These are phyloP conservation scores for Leptatherina wallacei DNA, from an alignment of 2,797 vertebrate genomes.

Conservation along the genomic window DNA sequence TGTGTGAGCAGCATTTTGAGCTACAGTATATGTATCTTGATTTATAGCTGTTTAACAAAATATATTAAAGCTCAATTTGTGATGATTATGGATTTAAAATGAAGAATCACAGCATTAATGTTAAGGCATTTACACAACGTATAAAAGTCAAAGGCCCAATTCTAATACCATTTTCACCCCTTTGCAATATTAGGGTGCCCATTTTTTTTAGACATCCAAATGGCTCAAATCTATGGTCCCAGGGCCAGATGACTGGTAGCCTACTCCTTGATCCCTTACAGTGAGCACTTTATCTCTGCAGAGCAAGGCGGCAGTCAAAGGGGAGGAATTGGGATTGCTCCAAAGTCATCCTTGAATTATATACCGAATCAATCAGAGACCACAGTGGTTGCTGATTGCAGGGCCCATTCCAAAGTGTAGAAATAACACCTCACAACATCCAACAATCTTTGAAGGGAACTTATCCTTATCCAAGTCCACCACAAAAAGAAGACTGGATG, in stretches of 20 bases:
- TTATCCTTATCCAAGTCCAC: too few species aligned
- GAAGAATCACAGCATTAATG: not conserved
- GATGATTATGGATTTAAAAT: not conserved
- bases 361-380: not conserved
- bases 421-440: not conserved
- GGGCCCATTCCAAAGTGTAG: not conserved
- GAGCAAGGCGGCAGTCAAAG: not conserved
- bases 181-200: too few species aligned
- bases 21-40: too few species aligned
- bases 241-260: too few species aligned
- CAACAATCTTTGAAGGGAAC: not conserved
- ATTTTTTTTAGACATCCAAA: too few species aligned
- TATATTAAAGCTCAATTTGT: not conserved
- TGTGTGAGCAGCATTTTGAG: not conserved
- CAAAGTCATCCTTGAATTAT: not conserved
- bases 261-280: too few species aligned
- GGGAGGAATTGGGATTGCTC: not conserved
- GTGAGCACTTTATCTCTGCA: too few species aligned
- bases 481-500: not conserved
- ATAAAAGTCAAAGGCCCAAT: too few species aligned
- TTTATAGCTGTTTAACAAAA: not conserved
- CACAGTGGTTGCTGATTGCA: not conserved
- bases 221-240: too few species aligned
- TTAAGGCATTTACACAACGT: not conserved
- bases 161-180: too few species aligned